Conservation (phyloP, 1,140 invertebrate genomes). For the Stegodyphus dumicola region DNA sequence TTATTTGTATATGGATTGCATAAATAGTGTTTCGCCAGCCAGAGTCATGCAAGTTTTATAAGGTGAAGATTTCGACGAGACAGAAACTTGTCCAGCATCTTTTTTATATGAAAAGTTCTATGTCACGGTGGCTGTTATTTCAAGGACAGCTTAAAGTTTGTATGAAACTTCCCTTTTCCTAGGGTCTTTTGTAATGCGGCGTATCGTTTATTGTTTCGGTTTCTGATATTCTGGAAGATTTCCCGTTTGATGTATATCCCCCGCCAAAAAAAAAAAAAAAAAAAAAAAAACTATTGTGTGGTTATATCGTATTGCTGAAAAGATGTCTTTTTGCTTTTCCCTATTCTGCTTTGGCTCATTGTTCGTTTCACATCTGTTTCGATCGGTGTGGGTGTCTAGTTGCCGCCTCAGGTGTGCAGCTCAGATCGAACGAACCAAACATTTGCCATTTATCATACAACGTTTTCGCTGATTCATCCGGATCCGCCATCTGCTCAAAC, state of each 20-base stretch:
- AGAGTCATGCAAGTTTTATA: too few species aligned
- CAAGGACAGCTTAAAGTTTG: too few species aligned
- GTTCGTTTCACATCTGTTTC: constrained; percentile 18
- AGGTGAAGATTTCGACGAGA: background rate
- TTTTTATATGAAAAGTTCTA: too few species aligned
- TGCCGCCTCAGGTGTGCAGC: constrained; percentile 39
- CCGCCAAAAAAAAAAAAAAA: too few species aligned
- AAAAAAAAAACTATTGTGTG: too few species aligned
- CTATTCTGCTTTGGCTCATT: constrained; percentile 15
- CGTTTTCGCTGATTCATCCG: constrained; percentile 29
- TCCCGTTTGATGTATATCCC: too few species aligned
- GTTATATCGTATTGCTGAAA: too few species aligned
- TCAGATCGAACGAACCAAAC: constrained; percentile 27
- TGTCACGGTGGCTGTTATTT: too few species aligned
- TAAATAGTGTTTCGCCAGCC: background rate
- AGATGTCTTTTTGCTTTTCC: background rate
- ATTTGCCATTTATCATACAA: constrained; percentile 33
- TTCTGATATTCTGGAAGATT: too few species aligned
- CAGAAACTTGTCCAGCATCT: constrained; percentile 1
- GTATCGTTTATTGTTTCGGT: too few species aligned
- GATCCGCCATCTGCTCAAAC: constrained; percentile 17
- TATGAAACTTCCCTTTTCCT: too few species aligned
- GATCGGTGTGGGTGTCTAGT: constrained; percentile 33
- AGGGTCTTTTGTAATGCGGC: too few species aligned
- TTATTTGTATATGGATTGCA: background rate